Base-by-base conservation (phyloP, 1,140 invertebrate species). In the Myzus persicae region DNA sequence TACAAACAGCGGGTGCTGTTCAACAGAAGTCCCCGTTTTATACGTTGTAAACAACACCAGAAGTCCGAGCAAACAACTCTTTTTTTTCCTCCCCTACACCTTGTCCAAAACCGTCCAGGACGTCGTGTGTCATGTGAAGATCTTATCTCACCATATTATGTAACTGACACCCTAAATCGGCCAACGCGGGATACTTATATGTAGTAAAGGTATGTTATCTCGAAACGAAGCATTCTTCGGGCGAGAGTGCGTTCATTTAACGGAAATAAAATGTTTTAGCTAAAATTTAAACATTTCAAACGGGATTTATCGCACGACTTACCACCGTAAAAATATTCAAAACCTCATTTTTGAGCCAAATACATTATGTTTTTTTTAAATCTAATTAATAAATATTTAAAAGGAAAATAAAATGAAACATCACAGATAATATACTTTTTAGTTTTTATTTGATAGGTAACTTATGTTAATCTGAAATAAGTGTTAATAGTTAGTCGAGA, bases 31-130 rank as follows among this genome's bases (percentile, higher is more conserved):
- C 36, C 44, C 42, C 18, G 85, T 42, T n/a, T n/a, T n/a, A n/a
- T 31, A 14, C 48, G 14, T 38, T 90, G 40, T 90, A 67, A 51
- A 67, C 38, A 90, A 90, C 89, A 90, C 89, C 89, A 90, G 89
- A 90, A 90, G 89, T 90, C 54, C 89, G 38, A 31, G 38, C 26
- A 67, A 90, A 90, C 89, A 7, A 31, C 51, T 90, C 5, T 90
- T 31, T 44, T n/a, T 38, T 54, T 82, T 24, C 36, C 22, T 38
- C 36, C 36, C 76, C 31, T 67, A 18, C 59, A 5, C 31, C 59
- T 6, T 36, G 51, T 90, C 38, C 26, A 59, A 88, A 59, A 44
- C 18, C 51, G 89, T 38, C 24, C 59, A 42, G 38, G n/a, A 90
- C 26, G 22, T 67, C 40, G 4, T 42, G 31, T 84, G 20, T 81